phyloP scores from a whole-genome alignment of 2,888 invertebrate genomes.

The Drosophila merina region DNA sequence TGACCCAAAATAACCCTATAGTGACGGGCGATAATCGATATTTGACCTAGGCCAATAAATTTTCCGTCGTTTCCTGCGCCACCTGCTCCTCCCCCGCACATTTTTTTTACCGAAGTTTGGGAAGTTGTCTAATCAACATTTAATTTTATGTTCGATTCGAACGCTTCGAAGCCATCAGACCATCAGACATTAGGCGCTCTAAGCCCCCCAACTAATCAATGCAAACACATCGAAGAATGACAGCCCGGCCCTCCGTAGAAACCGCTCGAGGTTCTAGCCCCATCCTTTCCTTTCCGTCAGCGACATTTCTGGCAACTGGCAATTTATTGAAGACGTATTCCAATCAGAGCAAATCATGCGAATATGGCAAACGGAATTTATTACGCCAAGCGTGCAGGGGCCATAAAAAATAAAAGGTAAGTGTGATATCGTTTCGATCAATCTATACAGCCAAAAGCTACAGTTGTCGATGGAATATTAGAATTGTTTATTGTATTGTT shows the following conservation, averaged over 20 bases:
- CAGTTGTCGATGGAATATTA: constrained; percentile 18
- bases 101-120: constrained; percentile 2
- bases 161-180: constrained; percentile 51
- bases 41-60: constrained; percentile 78
- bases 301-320: constrained; percentile 75
- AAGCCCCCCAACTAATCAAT: constrained; percentile 60
- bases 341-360: constrained; percentile 78
- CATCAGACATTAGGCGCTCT: constrained; percentile 37
- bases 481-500: neutral
- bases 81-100: neutral
- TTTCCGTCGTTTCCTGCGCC: constrained; percentile 12
- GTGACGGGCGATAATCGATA: constrained; percentile 69
- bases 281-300: constrained; percentile 35
- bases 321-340: constrained; percentile 77
- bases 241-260: no score
- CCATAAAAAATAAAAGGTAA: constrained; percentile 77
- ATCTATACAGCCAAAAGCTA: constrained; percentile 8
- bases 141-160: constrained; percentile 72
- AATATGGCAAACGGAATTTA: constrained; percentile 74
- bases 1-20: constrained; percentile 57
- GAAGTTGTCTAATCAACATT: constrained; percentile 69
- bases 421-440: constrained; percentile 71
- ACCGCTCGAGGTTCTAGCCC: neutral
- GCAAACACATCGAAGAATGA: constrained; percentile 68
- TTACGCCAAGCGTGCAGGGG: constrained; percentile 63